Evolutionary conservation across 1,140 invertebrate species (phyloP), one percentile per base, ranked within the genome.

Genomic region (Procambarus clarkii): DNA sequence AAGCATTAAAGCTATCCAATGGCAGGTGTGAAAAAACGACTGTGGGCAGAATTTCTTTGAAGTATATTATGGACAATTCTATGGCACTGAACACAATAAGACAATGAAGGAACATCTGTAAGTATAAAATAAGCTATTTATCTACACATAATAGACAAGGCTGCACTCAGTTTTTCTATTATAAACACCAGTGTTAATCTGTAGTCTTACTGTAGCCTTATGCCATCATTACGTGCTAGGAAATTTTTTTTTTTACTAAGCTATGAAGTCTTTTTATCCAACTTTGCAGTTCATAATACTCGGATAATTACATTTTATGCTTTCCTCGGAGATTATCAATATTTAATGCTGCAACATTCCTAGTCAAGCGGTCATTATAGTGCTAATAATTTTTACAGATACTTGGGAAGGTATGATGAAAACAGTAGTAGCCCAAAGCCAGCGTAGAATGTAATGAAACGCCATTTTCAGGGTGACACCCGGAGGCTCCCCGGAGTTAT

Each of bases 71-170:
- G 69, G 69, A 34, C 11, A 69, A 74, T 3, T 34, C n/a, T 74
- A 74, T 74, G n/a, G 69, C 24, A 74, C n/a, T 74, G 69, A 34
- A 34, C 4, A 74, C 4, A 74, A 69, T 69, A n/a, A 74, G 34
- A 18, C 60, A 34, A 34, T 74, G 24, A 74, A 24, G 18, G 46
- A 45, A 69, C 81, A 83, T 45, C 21, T 83, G 58, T 83, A 45
- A 45, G 81, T 69, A 69, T 18, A 83, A 45, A 46, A 69, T 34
- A 46, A 44, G 58, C 18, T 46, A 83, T 3, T 7, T 21, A 83
- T 21, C 81, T 83, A 64, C 58, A 83, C 7, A 45, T 83, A 69
- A 60, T 83, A 60, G 81, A 64, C 81, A 83, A 82, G 80, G 80
- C 34, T 82, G 80, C 11, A 60, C 80, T 9, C 24, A 24, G 24